Evolutionary conservation across 2,797 vertebrate genomes (phyloP), one percentile per base, ranked within the genome.

Genomic region (Sebastes glaucus): DNA sequence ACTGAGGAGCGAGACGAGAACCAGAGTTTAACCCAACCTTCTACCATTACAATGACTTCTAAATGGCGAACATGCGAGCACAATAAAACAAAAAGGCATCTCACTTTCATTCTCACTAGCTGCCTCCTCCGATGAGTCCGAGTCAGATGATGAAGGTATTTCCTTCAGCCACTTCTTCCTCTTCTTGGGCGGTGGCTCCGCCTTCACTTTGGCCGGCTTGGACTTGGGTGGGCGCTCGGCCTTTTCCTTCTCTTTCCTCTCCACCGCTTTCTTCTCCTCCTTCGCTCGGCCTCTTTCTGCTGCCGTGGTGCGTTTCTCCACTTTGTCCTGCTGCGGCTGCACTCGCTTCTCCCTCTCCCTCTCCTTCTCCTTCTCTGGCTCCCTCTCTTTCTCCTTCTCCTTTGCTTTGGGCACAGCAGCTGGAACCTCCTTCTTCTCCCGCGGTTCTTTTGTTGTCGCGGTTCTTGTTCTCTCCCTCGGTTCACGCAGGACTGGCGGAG

Each of bases 121-220:
- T 7, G 94, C 96, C 53, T 97, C 96, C 0, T 96, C 96, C 0
- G 97, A 97, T 0, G 97, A 97, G 63, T 97, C 97, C 0, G 97
- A 97, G 66, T 98, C 97, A 0, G 97, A 98, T 1, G 97, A 97
- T 4, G 97, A 97, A 7, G 96, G 96, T 0, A 96, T 96, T 73
- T 98, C 97, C 71, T 97, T 98, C 67, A 98, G 92, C 97, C 97
- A 98, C 90, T 97, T 97, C 95, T 98, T 98, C 84, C 97, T 97
- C 88, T 98, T 98, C 87, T 97, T 96, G 0, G 96, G 88, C 0
- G 95, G 89, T 2, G 96, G 95, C 71, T 97, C 95, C 0, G 94
- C 85, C 81, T 96, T 97, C 63, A 97, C 96, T 92, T 97, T 98
- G 33, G 94, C 83, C 0, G 92, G 86, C 86, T 92, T 88, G 46